Evolutionary conservation across 2,113 vertebrate genomes (phyloP), one percentile per base, ranked within the genome.

Genomic region (Bubo blakistoni): DNA sequence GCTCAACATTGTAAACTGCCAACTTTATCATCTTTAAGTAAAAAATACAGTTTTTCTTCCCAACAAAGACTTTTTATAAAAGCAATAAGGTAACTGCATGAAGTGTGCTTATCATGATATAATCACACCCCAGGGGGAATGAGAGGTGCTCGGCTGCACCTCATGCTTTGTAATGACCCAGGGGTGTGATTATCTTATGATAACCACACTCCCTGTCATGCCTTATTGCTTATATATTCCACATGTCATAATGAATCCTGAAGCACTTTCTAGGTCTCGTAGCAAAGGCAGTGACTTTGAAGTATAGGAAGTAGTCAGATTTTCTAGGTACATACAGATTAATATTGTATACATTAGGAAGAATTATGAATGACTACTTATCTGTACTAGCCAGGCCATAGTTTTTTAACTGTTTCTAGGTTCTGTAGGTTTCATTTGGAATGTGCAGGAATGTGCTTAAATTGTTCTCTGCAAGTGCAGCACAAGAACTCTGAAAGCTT

Each of bases 131-230:
- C 97, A 95, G 97, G 98, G 98, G 97, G 97, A 97, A 98, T 94
- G 97, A 97, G 96, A 97, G 97, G 97, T 96, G 95, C 66, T 55
- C 72, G 92, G 95, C 93, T 92, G 97, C 93, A 97, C 97, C 97
- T 98, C 96, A 96, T 96, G 97, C 98, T 98, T 98, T 98, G 96
- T 98, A 98, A 98, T 98, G 98, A 98, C 98, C 98, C 98, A 97
- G 94, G 98, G 97, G 98, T 98, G 97, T 98, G 98, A 98, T 98
- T 98, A 98, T 97, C 97, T 98, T 98, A 97, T 97, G 98, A 98
- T 98, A 98, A 98, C 97, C 96, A 95, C 94, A 97, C 97, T 98
- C 97, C 95, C 97, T 98, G 97, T 98, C 98, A 98, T 98, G 97
- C 96, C 97, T 98, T 98, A 97, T 98, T 98, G 98, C 97, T 98